phyloP scores from a whole-genome alignment of 2,888 invertebrate genomes.

The Acanthosepion lycidas region DNA sequence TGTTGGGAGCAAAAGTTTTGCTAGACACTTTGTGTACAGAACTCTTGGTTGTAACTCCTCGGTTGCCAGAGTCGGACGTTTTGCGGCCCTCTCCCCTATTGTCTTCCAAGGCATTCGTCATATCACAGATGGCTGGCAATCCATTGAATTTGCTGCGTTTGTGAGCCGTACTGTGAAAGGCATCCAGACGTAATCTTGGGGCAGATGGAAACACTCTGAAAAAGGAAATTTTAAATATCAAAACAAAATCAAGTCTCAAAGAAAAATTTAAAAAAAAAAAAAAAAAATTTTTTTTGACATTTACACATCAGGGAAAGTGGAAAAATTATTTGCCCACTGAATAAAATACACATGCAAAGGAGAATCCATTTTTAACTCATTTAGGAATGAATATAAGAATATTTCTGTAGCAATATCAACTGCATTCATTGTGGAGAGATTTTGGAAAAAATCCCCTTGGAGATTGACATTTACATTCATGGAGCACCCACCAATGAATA shows the following conservation, averaged over 20 bases:
- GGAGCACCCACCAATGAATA: too few relatives aligned
- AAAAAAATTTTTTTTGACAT: neutral
- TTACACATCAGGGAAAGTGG: too few relatives aligned
- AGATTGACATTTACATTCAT: too few relatives aligned
- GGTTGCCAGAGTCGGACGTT: neutral
- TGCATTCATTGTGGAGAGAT: too few relatives aligned
- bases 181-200: neutral
- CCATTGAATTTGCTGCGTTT: neutral
- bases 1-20: neutral
- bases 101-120: neutral
- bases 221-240: neutral
- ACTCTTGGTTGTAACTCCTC: neutral
- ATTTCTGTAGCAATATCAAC: too few relatives aligned
- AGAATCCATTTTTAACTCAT: too few relatives aligned
- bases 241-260: too few relatives aligned
- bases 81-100: neutral
- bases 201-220: constrained; percentile 34
- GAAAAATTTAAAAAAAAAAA: too few relatives aligned
- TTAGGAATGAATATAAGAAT: too few relatives aligned
- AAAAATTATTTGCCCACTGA: too few relatives aligned
- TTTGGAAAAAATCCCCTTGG: too few relatives aligned
- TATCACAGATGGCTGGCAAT: neutral
- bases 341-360: too few relatives aligned
- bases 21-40: neutral
- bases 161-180: neutral